phyloP scores from a whole-genome alignment of 2,888 invertebrate genomes.

The Lysandra coridon region DNA sequence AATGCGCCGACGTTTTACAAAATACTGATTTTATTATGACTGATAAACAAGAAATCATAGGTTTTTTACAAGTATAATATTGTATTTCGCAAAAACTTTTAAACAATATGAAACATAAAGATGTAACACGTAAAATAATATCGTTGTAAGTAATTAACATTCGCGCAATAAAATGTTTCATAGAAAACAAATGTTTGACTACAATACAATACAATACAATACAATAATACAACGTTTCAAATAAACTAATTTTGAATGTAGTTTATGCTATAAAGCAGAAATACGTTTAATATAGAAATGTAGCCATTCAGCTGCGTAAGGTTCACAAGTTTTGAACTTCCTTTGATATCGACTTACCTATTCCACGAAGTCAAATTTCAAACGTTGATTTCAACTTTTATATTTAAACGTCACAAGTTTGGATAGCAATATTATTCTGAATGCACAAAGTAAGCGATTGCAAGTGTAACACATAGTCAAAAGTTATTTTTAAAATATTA shows the following conservation, averaged over 20 bases:
- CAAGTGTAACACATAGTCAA: background rate
- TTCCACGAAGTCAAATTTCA: constrained; percentile 22
- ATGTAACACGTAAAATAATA: background rate
- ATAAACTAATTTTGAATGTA: constrained; percentile 6
- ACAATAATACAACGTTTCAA: background rate
- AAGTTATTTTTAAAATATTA: too few relatives aligned
- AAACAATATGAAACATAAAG: background rate
- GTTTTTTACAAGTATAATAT: background rate
- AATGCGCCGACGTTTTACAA: too few relatives aligned
- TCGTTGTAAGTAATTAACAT: background rate
- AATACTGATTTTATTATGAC: too few relatives aligned
- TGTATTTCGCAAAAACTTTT: background rate
- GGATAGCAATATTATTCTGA: constrained; percentile 2
- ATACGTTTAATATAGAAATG: constrained; percentile 20
- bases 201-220: background rate
- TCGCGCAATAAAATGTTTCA: background rate
- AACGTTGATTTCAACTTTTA: constrained; percentile 27
- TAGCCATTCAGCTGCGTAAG: constrained; percentile 26
- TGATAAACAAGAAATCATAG: background rate
- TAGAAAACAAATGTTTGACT: background rate
- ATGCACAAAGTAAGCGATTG: constrained; percentile 6
- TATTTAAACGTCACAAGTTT: constrained; percentile 29
- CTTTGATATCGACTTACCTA: constrained; percentile 29
- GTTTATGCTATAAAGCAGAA: constrained; percentile 2
- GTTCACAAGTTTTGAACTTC: constrained; percentile 26